Percentiles rank a stretch among this genome's conserved stretches.
phyloP scores from a whole-genome alignment of 2,888 invertebrate genomes.

The Cataglyphis rosenhaueri region DNA sequence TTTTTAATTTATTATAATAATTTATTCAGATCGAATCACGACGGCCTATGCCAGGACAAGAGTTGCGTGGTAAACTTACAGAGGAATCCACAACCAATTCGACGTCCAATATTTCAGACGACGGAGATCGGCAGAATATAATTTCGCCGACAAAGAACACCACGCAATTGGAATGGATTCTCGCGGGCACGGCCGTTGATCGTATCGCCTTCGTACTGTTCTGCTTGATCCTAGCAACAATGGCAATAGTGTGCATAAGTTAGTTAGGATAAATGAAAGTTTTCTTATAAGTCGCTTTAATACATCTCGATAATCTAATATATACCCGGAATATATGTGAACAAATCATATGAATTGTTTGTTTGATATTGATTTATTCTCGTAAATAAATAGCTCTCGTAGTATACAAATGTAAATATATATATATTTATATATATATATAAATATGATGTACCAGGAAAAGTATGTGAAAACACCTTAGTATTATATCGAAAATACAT shows the following conservation, averaged over 20 bases:
- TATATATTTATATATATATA: constrained; percentile 6
- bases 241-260: constrained; percentile 86
- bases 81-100: constrained; percentile 70
- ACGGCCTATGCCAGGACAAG: constrained; percentile 77
- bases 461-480: not conserved
- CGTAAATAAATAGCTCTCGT: constrained; percentile 27
- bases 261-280: constrained; percentile 10
- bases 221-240: constrained; percentile 86
- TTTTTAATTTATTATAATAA: constrained; percentile 10
- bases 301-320: constrained; percentile 20
- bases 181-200: constrained; percentile 89
- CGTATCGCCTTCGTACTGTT: constrained; percentile 88
- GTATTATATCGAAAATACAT: constrained; percentile 2
- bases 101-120: constrained; percentile 73
- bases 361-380: constrained; percentile 28
- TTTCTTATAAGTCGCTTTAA: not conserved
- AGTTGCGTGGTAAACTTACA: constrained; percentile 76
- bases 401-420: constrained; percentile 16
- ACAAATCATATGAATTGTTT: constrained; percentile 24
- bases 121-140: constrained; percentile 77
- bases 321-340: constrained; percentile 9
- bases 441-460: not conserved
- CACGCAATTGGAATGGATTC: constrained; percentile 88
- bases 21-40: constrained; percentile 75
- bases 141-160: constrained; percentile 73